Conservation (phyloP, 2,113 vertebrate species). For the Puntigrus tetrazona region DNA sequence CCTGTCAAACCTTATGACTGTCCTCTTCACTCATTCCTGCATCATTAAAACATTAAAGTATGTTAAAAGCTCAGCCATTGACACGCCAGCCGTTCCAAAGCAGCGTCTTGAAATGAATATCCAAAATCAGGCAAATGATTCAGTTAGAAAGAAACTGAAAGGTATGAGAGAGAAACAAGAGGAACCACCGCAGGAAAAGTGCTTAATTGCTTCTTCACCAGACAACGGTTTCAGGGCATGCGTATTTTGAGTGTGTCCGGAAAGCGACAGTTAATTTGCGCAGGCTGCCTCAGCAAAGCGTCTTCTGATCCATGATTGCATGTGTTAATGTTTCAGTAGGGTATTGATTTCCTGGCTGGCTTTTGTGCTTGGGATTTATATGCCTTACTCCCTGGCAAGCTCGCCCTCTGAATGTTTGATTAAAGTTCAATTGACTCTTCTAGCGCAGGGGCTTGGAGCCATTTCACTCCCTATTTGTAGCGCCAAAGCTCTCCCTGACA, state of each 20-base stretch:
- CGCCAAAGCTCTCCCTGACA: constrained; percentile 77
- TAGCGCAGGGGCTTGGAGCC: constrained; percentile 77
- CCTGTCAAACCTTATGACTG: constrained; percentile 59
- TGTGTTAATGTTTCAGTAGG: constrained; percentile 91
- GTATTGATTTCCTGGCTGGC: constrained; percentile 89
- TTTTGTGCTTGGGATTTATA: constrained; percentile 88
- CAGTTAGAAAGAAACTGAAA: neutral
- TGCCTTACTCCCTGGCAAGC: constrained; percentile 71
- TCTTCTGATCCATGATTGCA: constrained; percentile 88
- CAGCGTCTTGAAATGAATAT: constrained; percentile 27
- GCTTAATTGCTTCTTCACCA: constrained; percentile 65
- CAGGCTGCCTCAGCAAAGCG: constrained; percentile 81
- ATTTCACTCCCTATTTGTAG: constrained; percentile 81
- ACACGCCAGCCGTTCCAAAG: neutral
- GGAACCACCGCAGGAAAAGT: constrained; percentile 51
- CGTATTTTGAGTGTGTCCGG: constrained; percentile 75
- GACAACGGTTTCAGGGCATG: constrained; percentile 59
- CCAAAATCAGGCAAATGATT: neutral
- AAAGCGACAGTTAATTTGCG: constrained; percentile 81
- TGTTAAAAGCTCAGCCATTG: constrained; percentile 63
- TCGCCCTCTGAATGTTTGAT: constrained; percentile 89
- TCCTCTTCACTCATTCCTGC: constrained; percentile 53
- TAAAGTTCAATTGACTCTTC: constrained; percentile 89
- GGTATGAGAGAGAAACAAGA: constrained; percentile 27
- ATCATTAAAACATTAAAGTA: constrained; percentile 71